Percentiles rank a stretch among this genome's conserved stretches.
phyloP scores from a whole-genome alignment of 2,888 invertebrate genomes.

The Steinernema carpocapsae region DNA sequence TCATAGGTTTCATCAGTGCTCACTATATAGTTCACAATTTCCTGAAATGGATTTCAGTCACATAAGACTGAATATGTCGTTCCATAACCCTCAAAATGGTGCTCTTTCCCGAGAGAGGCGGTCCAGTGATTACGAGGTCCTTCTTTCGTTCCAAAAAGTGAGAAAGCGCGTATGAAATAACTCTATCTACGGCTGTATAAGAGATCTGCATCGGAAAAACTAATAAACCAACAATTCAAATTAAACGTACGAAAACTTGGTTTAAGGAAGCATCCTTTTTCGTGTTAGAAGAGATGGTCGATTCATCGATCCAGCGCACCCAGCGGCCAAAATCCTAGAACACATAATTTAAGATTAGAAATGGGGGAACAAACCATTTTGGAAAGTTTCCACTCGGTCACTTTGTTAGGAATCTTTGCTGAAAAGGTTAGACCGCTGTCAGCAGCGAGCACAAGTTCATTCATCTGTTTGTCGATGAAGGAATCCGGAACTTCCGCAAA shows the following conservation, averaged over 20 bases:
- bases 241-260: slow-evolving; percentile 46
- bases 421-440: slow-evolving; percentile 37
- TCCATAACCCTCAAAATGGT: slow-evolving; percentile 50
- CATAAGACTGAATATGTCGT: background rate
- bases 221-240: background rate
- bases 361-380: slow-evolving; percentile 13
- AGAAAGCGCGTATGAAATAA: slow-evolving; percentile 50
- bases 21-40: background rate
- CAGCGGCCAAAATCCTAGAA: slow-evolving; percentile 45
- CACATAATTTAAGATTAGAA: background rate
- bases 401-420: slow-evolving; percentile 39
- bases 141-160: slow-evolving; percentile 3
- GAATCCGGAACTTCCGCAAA: slow-evolving; percentile 37
- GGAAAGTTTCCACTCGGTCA: slow-evolving; percentile 42
- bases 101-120: slow-evolving; percentile 54
- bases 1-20: slow-evolving; percentile 1
- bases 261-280: slow-evolving; percentile 51
- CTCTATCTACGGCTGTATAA: slow-evolving; percentile 53
- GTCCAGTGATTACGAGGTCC: slow-evolving; percentile 56
- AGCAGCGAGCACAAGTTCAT: slow-evolving; percentile 31
- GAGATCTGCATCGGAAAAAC: slow-evolving; percentile 12
- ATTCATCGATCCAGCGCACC: slow-evolving; percentile 52
- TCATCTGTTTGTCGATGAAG: slow-evolving; percentile 37
- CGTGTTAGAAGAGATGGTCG: slow-evolving; percentile 48
- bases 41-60: background rate